Evolutionary conservation across 2,113 vertebrate species (phyloP).

Genomic region (Zosterops lateralis): DNA sequence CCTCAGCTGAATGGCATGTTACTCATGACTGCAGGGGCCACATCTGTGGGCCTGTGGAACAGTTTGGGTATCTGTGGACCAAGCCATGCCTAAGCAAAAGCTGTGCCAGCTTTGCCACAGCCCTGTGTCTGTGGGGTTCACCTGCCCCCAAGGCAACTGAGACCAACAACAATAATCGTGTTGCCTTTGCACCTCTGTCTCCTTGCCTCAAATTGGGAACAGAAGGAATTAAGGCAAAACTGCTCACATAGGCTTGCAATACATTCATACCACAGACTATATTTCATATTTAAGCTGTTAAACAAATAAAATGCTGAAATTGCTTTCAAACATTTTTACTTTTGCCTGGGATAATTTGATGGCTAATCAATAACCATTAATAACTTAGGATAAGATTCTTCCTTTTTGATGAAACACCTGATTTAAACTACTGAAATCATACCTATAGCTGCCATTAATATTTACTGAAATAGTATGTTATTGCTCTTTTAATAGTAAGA

Average conservation of each 20-base stretch:
- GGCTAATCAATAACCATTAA: background rate
- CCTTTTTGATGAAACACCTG: background rate
- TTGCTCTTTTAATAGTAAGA: background rate
- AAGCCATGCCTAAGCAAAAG: background rate
- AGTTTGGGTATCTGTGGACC: background rate
- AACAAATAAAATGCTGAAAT: background rate
- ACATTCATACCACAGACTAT: background rate
- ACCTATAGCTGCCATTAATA: background rate
- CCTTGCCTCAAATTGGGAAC: background rate
- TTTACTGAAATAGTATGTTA: background rate
- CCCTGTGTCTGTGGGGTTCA: background rate
- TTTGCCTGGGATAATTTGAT: background rate
- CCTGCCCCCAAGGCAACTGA: background rate
- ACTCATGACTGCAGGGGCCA: background rate
- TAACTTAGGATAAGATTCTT: background rate
- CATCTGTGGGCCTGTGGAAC: background rate
- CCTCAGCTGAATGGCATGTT: background rate
- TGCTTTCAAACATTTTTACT: background rate
- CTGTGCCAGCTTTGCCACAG: background rate
- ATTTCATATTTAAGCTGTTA: background rate
- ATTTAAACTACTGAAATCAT: background rate
- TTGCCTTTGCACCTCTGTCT: background rate
- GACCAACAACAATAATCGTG: background rate
- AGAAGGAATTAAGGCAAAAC: background rate
- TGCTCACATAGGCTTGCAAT: rapidly evolving